Conservation (phyloP, 92 coral and sea anemone species). For the Palythoa grandis region DNA sequence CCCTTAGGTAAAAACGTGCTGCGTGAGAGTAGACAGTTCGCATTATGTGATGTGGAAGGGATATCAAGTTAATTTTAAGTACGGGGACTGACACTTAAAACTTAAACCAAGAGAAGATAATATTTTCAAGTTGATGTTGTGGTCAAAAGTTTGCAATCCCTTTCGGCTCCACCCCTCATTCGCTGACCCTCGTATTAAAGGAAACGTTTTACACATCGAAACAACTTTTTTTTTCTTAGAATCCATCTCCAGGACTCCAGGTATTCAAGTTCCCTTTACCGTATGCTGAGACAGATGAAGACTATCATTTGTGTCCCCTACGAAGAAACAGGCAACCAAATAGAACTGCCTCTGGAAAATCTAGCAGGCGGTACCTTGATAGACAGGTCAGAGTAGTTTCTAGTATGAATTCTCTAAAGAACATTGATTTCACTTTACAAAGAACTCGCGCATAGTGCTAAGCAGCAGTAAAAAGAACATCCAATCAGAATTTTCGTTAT, state of each 20-base stretch:
- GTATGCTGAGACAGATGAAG: conserved; percentile 93
- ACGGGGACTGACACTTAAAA: not conserved
- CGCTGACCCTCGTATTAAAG: too few species aligned
- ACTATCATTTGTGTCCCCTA: conserved; percentile 88
- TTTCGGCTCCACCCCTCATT: too few species aligned
- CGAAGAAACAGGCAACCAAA: conserved; percentile 87
- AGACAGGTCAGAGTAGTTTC: conserved; percentile 71
- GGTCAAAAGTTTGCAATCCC: too few species aligned
- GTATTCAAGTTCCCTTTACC: conserved; percentile 87
- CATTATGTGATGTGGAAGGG: not conserved
- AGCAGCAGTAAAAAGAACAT: too few species aligned
- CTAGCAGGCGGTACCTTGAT: conserved; percentile 85
- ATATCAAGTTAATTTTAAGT: not conserved
- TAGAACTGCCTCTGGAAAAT: conserved; percentile 74
- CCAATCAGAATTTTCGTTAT: too few species aligned
- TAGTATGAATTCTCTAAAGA: not conserved
- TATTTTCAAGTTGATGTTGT: too few species aligned
- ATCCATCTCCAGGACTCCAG: conserved; percentile 93
- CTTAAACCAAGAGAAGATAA: not conserved
- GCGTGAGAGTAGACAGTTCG: not conserved
- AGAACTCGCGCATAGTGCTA: too few species aligned
- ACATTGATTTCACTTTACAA: too few species aligned
- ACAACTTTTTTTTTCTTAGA: conserved; percentile 54
- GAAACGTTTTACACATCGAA: not conserved
- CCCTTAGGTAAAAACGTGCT: too few species aligned